Conservation (phyloP, 2,888 invertebrate species). For the Stomorhina lunata region DNA sequence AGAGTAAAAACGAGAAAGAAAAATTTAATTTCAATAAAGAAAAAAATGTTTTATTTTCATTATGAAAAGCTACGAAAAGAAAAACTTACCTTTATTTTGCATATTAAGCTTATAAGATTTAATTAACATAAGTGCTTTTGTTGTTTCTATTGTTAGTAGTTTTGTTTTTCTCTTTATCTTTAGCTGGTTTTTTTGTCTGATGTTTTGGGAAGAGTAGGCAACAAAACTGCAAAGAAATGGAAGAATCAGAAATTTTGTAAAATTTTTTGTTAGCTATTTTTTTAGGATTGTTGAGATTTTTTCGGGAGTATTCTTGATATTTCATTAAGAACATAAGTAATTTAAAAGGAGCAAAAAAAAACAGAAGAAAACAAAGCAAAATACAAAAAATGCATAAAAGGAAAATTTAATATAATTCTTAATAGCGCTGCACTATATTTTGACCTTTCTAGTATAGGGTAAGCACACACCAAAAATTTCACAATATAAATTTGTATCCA, state of each 20-base stretch:
- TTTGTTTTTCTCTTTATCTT: not conserved
- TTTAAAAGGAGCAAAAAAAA: not conserved
- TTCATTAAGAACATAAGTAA: conserved; percentile 15
- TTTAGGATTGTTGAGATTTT: not conserved
- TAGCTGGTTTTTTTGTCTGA: conserved; percentile 11
- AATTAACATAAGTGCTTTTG: conserved; percentile 57
- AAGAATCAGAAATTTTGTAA: not conserved
- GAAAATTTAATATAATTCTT: not conserved
- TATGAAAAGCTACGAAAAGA: not conserved
- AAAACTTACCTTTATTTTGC: conserved; percentile 43
- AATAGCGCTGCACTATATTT: too few species aligned
- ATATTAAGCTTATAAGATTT: conserved; percentile 61
- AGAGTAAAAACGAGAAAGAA: not conserved
- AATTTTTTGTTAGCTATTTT: not conserved
- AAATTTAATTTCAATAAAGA: not conserved
- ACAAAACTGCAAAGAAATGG: conserved; percentile 19
- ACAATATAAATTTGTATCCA: too few species aligned
- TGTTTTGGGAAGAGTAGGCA: conserved; percentile 3
- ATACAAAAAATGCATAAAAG: not conserved
- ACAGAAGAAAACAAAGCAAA: not conserved
- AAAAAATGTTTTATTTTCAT: not conserved
- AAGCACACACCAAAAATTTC: too few species aligned
- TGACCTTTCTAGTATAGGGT: too few species aligned
- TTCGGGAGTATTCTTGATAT: not conserved
- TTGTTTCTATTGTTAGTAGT: conserved; percentile 24